Conservation (phyloP, 2,888 invertebrate genomes). For the Spisula solida region DNA sequence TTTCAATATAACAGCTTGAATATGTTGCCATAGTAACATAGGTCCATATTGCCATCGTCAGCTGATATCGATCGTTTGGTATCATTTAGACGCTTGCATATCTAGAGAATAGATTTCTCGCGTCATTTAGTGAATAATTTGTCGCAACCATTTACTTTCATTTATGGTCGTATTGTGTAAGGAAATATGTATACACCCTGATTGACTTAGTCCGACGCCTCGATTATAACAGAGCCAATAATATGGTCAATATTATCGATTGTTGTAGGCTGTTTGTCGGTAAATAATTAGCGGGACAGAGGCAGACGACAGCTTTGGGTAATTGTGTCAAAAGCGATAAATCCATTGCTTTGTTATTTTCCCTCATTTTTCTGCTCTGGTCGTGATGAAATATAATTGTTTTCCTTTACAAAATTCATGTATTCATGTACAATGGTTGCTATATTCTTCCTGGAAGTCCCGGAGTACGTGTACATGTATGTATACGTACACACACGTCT, state of each 20-base stretch:
- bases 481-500: too few relatives aligned
- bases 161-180: not conserved
- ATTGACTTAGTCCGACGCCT: not conserved
- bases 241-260: not conserved
- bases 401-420: not conserved
- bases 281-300: conserved; percentile 26
- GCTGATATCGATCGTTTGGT: conserved; percentile 58
- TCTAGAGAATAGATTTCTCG: conserved; percentile 43
- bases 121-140: conserved; percentile 51
- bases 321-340: conserved; percentile 30
- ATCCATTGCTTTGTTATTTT: conserved; percentile 16
- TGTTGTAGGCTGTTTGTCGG: conserved; percentile 25
- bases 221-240: not conserved
- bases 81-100: conserved; percentile 43
- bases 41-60: conserved; percentile 54
- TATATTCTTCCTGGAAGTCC: too few relatives aligned
- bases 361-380: not conserved
- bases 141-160: conserved; percentile 41
- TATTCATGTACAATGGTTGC: not conserved
- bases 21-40: conserved; percentile 58
- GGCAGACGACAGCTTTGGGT: conserved; percentile 38
- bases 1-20: conserved; percentile 45
- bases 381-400: not conserved
- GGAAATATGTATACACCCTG: not conserved
- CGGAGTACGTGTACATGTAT: too few relatives aligned